Evolutionary conservation across 2,113 vertebrate genomes (phyloP).

Genomic region (Beaufortia kweichowensis): DNA sequence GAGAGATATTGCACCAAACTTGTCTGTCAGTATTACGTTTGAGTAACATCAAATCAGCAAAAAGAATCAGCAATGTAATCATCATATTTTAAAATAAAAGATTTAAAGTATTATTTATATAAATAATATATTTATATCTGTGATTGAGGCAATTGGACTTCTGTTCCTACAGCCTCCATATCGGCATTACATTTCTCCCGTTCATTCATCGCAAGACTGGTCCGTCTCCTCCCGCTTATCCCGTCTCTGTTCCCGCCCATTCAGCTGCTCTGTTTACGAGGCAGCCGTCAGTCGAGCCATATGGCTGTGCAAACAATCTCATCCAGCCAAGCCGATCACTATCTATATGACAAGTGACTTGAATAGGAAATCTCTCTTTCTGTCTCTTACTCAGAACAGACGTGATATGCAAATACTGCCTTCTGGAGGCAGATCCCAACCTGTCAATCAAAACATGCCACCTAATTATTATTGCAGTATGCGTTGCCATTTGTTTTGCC

Average conservation of each 20-base stretch:
- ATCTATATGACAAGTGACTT: not conserved
- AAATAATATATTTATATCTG: too few relatives aligned
- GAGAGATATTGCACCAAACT: not conserved
- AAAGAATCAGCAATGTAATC: too few relatives aligned
- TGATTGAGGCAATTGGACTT: too few relatives aligned
- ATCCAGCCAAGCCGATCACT: not conserved
- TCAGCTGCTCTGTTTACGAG: conserved; percentile 25
- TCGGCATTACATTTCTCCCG: too few relatives aligned
- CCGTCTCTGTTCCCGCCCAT: not conserved
- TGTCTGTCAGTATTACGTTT: too few relatives aligned
- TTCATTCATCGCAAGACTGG: not conserved
- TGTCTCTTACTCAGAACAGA: not conserved
- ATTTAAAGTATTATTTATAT: too few relatives aligned
- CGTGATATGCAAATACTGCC: not conserved
- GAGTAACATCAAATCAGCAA: too few relatives aligned
- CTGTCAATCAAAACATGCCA: conserved; percentile 21
- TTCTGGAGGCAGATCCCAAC: conserved; percentile 14
- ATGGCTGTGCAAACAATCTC: conserved; percentile 40
- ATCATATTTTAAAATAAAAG: too few relatives aligned
- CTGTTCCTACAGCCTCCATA: too few relatives aligned
- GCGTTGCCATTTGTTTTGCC: conserved; percentile 19
- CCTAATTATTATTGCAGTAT: conserved; percentile 25
- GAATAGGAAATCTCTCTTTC: not conserved
- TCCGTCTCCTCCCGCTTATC: not conserved
- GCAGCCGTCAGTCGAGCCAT: conserved; percentile 34